phyloP scores from a whole-genome alignment of 2,888 invertebrate species.

The Actias luna region DNA sequence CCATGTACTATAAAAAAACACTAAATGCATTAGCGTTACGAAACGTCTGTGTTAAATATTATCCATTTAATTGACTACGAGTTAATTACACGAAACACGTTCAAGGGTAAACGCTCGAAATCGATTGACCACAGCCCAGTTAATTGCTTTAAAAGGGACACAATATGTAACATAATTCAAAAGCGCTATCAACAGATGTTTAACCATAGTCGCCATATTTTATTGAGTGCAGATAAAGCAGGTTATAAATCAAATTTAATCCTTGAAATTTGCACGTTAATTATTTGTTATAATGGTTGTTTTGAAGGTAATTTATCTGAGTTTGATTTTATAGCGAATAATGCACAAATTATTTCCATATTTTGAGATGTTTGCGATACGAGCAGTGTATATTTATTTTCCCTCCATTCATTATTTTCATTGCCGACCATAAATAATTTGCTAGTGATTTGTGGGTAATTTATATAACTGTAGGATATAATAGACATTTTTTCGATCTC shows the following conservation, averaged over 20 bases:
- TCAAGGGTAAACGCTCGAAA: conserved; percentile 11
- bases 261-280: neutral
- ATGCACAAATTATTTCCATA: neutral
- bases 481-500: too few relatives aligned
- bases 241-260: conserved; percentile 3
- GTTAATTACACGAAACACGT: conserved; percentile 11
- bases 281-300: neutral
- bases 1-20: neutral
- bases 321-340: neutral
- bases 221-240: neutral
- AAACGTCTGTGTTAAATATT: neutral
- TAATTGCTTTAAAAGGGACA: conserved; percentile 6
- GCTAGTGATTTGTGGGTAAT: too few relatives aligned
- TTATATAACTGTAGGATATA: too few relatives aligned
- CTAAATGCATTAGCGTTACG: neutral
- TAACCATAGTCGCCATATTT: neutral
- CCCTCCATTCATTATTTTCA: too few relatives aligned
- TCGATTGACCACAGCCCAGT: conserved; percentile 9
- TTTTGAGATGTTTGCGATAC: too few relatives aligned
- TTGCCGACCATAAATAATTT: too few relatives aligned
- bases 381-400: too few relatives aligned
- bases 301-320: neutral
- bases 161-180: conserved; percentile 2
- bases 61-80: conserved; percentile 16
- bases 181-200: conserved; percentile 7